These are phyloP conservation scores for Lasioglossum oenotherae DNA, from an alignment of 2,888 invertebrate species.

Conservation along the genomic window DNA sequence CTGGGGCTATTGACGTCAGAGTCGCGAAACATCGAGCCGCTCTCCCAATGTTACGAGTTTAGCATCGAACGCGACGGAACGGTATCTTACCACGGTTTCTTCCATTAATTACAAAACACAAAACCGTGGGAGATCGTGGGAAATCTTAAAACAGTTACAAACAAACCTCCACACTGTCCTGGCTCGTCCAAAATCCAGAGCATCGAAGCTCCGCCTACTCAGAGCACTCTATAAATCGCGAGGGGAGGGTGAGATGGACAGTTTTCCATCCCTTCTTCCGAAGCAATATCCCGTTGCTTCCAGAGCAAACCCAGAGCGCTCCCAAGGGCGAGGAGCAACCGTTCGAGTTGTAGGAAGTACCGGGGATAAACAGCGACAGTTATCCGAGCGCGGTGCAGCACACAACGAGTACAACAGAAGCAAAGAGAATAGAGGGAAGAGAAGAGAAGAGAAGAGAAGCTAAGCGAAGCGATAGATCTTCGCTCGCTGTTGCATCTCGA, in stretches of 20 bases:
- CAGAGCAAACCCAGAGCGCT: not conserved
- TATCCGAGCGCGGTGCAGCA: not conserved
- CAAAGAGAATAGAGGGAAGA: not conserved
- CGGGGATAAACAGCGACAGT: slow-evolving; percentile 5
- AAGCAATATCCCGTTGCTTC: not conserved
- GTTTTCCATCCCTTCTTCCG: not conserved
- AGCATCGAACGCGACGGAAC: not conserved
- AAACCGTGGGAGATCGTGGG: not conserved
- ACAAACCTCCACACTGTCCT: not conserved
- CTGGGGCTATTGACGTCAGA: not conserved
- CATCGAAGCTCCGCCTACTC: not conserved
- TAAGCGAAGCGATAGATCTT: not conserved
- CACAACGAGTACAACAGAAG: not conserved
- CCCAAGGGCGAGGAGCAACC: not conserved
- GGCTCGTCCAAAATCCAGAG: not conserved
- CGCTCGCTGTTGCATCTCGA: not conserved
- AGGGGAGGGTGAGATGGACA: not conserved
- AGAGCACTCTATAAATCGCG: not conserved
- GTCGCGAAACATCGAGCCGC: not conserved
- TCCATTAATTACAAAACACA: not conserved
- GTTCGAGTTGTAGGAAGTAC: not conserved
- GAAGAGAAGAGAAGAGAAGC: not conserved
- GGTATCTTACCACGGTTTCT: not conserved
- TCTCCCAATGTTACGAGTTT: not conserved
- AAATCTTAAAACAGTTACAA: not conserved